phyloP scores from a whole-genome alignment of 2,797 vertebrate genomes.

The Xiphophorus birchmanni region DNA sequence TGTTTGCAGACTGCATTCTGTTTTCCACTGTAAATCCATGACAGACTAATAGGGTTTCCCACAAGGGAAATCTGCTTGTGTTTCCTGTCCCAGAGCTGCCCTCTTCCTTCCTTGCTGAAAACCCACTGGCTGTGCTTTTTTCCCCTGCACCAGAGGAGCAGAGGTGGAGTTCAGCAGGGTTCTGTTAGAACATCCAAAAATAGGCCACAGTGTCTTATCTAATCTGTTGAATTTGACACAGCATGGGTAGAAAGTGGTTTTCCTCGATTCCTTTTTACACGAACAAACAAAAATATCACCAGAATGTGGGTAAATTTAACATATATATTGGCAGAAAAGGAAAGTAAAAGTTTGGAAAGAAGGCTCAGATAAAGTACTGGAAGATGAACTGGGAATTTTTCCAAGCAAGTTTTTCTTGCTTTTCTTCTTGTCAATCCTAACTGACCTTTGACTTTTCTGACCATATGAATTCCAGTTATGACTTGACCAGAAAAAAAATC shows the following conservation, averaged over 20 bases:
- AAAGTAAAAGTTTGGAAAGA: not conserved
- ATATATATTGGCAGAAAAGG: constrained; percentile 1
- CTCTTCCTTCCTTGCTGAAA: constrained; percentile 65
- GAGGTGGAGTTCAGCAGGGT: constrained; percentile 44
- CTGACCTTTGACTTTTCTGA: not conserved
- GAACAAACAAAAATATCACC: not conserved
- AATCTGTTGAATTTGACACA: constrained; percentile 40
- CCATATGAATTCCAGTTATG: not conserved
- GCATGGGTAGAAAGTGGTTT: constrained; percentile 11
- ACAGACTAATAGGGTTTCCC: constrained; percentile 62
- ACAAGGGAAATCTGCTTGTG: constrained; percentile 65
- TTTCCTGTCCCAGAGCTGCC: constrained; percentile 74
- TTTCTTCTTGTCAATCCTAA: not conserved
- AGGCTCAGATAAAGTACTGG: constrained; percentile 1
- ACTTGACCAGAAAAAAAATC: not conserved
- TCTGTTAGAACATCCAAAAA: constrained; percentile 59
- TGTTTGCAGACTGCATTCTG: constrained; percentile 52
- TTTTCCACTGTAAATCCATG: constrained; percentile 63
- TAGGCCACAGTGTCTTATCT: constrained; percentile 29
- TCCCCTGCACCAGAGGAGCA: constrained; percentile 33
- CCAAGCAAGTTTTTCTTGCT: not conserved
- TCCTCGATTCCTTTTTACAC: constrained; percentile 23
- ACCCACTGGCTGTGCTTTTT: constrained; percentile 39
- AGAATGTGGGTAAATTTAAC: constrained; percentile 27
- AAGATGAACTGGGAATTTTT: constrained; percentile 1